Evolutionary conservation across 2,888 invertebrate genomes (phyloP), one percentile per base, ranked within the genome.

Genomic region (Frankliniella fusca): DNA sequence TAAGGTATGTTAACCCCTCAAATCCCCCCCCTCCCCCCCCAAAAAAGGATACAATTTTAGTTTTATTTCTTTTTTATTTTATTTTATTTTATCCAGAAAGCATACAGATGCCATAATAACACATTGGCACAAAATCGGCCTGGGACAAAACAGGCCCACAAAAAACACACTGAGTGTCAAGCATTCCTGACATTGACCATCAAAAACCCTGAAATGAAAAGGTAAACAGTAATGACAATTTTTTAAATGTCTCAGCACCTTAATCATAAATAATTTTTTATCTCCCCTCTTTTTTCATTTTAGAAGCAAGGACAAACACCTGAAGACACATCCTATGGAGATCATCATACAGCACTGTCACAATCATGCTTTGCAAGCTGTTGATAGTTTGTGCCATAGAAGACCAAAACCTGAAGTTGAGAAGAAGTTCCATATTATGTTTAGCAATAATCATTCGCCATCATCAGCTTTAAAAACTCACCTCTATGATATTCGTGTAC

Each of bases 321-420:
- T 65, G 20, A 65, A 65, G 65, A n/a, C 65, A 65, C n/a, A 65
- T 65, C 65, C 65, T n/a, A n/a, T 18, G 18, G 65, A 65, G n/a
- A 65, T 65, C n/a, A 65, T 65, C 10, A 65, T 65, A 65, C 65
- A 65, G 65, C 65, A 65, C 65, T 65, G 65, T 65, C 65, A 65
- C n/a, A 65, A 65, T 65, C 65, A 65, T 65, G n/a, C 65, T 65
- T 9, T n/a, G 9, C n/a, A n/a, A n/a, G 65, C 65, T n/a, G 65
- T 18, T 65, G 65, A 65, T 20, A n/a, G 20, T 65, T 18, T n/a
- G n/a, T n/a, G 65, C 18, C n/a, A 65, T n/a, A 18, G 65, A 18
- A 65, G 65, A 65, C 65, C 65, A 20, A 65, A 15, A 9, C 50
- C 50, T 50, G 50, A 9, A 11, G 15, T 50, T 15, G 15, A 11